These are phyloP conservation scores for Columbina picui DNA, from an alignment of 2,113 vertebrate species.

Conservation along the genomic window DNA sequence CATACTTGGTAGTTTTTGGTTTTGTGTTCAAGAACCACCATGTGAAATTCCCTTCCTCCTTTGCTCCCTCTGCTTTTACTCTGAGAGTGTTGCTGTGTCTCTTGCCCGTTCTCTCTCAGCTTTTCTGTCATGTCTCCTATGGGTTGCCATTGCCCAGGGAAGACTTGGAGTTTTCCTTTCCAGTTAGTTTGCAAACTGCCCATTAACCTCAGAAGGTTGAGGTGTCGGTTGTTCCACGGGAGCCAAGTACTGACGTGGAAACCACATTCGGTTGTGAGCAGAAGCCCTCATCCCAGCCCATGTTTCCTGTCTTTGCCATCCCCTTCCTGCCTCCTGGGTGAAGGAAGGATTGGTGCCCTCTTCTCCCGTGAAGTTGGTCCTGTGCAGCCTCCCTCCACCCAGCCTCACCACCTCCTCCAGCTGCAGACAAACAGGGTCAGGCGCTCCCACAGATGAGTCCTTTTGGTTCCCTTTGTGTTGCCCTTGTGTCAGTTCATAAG, in stretches of 20 bases:
- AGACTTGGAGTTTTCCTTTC: neutral
- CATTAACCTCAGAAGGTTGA: neutral
- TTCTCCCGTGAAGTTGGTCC: rapidly evolving
- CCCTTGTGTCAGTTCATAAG: neutral
- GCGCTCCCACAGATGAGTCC: neutral
- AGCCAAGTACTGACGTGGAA: neutral
- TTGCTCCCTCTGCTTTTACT: neutral
- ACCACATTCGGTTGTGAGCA: neutral
- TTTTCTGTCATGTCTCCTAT: neutral
- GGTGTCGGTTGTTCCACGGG: neutral
- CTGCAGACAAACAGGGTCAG: neutral
- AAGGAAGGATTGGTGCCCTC: neutral
- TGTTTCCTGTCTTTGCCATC: neutral
- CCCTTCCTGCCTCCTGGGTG: neutral
- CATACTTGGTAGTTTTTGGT: neutral
- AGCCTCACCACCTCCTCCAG: neutral
- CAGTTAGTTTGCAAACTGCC: neutral
- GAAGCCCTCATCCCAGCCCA: neutral
- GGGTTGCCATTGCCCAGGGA: neutral
- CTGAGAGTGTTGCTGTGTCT: rapidly evolving
- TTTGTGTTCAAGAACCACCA: neutral
- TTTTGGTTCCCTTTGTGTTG: neutral
- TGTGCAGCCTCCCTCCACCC: neutral
- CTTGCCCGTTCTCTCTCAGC: neutral
- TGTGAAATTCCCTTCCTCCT: neutral